Evolutionary conservation across 1,140 invertebrate species (phyloP).

Genomic region (Ips typographus): DNA sequence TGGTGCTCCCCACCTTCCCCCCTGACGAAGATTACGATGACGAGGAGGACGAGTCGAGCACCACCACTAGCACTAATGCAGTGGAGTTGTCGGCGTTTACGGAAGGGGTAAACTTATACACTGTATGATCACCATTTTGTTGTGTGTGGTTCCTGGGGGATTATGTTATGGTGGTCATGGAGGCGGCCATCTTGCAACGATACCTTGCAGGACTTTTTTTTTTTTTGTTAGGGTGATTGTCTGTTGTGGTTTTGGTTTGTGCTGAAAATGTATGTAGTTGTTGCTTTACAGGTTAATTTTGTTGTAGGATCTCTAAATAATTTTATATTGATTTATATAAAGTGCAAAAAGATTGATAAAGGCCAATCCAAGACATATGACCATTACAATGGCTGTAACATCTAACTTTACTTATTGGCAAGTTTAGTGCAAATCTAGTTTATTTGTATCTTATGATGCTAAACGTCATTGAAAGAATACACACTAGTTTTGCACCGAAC

Average conservation of each 20-base stretch:
- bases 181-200: conserved; percentile 24
- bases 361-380: too few species aligned
- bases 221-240: neutral
- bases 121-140: conserved; percentile 29
- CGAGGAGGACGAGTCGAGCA: conserved; percentile 42
- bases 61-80: conserved; percentile 18
- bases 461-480: too few species aligned
- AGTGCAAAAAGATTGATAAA: too few species aligned
- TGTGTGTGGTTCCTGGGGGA: conserved; percentile 8
- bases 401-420: too few species aligned
- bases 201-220: conserved; percentile 25
- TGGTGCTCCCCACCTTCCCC: conserved; percentile 59
- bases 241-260: neutral
- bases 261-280: too few species aligned
- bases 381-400: too few species aligned
- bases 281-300: too few species aligned
- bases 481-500: too few species aligned
- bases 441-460: too few species aligned
- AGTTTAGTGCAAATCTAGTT: too few species aligned
- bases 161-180: neutral
- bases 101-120: conserved; percentile 25
- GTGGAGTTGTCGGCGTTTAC: conserved; percentile 16
- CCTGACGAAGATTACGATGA: conserved; percentile 55
- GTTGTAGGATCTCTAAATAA: too few species aligned
- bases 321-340: too few species aligned